These are phyloP conservation scores for Ginglymostoma cirratum DNA, from an alignment of 2,113 vertebrate genomes.

Conservation along the genomic window DNA sequence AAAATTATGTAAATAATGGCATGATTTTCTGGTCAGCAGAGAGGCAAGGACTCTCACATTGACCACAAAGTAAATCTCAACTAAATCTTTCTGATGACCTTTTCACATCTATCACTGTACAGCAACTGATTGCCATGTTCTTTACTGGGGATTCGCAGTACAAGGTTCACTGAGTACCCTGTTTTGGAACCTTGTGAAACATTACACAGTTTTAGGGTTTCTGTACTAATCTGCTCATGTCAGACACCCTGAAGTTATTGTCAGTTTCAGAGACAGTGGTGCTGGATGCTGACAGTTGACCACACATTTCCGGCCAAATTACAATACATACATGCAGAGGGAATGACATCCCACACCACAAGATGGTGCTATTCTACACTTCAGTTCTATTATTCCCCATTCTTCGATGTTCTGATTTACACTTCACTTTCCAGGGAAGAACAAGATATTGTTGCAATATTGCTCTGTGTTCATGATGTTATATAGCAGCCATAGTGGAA, in stretches of 20 bases:
- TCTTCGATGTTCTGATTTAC: background rate
- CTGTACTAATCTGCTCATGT: background rate
- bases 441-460: background rate
- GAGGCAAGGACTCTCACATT: too few relatives aligned
- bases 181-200: background rate
- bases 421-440: background rate
- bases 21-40: too few relatives aligned
- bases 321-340: background rate
- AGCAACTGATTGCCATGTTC: too few relatives aligned
- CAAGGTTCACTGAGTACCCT: too few relatives aligned
- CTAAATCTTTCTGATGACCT: too few relatives aligned
- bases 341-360: background rate
- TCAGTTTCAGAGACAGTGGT: background rate
- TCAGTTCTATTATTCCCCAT: background rate
- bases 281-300: background rate
- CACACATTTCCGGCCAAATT: background rate
- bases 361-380: conserved; percentile 9
- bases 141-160: too few relatives aligned
- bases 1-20: too few relatives aligned
- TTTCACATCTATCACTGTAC: too few relatives aligned
- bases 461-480: background rate
- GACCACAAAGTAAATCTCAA: too few relatives aligned
- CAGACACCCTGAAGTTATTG: background rate
- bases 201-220: background rate
- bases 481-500: background rate